A percentile compares a stretch with the other conserved stretches of the same genome.
Conservation (phyloP, 2,113 vertebrate species). For the Tenebrosternarchus preto region DNA sequence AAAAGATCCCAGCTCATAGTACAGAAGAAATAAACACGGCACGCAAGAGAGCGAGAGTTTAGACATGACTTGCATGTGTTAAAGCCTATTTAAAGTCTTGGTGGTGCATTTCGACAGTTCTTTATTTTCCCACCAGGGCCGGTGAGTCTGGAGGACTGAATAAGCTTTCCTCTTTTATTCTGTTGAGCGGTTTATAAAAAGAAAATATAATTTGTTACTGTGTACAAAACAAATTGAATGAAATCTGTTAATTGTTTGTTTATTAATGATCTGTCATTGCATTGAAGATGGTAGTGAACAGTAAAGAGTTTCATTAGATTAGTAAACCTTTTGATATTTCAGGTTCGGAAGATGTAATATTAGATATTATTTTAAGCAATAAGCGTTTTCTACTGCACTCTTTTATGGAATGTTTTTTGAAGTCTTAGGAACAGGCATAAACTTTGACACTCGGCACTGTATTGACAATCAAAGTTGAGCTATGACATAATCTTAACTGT, state of each 20-base stretch:
- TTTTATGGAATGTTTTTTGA: not conserved
- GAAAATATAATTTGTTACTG: conserved; percentile 43
- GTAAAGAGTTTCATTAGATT: not conserved
- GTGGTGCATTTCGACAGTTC: not conserved
- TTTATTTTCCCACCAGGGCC: conserved; percentile 5
- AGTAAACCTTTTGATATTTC: conserved; percentile 6
- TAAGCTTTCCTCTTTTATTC: conserved; percentile 22
- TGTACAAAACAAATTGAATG: conserved; percentile 56
- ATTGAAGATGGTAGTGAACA: not conserved
- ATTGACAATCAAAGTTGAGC: conserved; percentile 6
- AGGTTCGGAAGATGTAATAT: not conserved
- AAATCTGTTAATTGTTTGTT: conserved; percentile 37
- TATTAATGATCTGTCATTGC: conserved; percentile 42
- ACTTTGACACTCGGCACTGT: not conserved
- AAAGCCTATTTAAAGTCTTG: not conserved
- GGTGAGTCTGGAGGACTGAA: not conserved
- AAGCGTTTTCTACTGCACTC: conserved; percentile 17
- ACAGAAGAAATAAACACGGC: not conserved
- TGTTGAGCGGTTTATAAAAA: conserved; percentile 44
- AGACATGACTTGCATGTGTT: not conserved
- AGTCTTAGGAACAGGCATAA: not conserved
- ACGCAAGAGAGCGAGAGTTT: not conserved
- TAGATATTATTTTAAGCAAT: conserved; percentile 39
- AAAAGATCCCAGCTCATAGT: not conserved
- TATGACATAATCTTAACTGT: not conserved